Percentiles rank a stretch among this genome's conserved stretches.
Conservation (phyloP, 2,797 vertebrate genomes). For the Paramormyrops hopkinsi region DNA sequence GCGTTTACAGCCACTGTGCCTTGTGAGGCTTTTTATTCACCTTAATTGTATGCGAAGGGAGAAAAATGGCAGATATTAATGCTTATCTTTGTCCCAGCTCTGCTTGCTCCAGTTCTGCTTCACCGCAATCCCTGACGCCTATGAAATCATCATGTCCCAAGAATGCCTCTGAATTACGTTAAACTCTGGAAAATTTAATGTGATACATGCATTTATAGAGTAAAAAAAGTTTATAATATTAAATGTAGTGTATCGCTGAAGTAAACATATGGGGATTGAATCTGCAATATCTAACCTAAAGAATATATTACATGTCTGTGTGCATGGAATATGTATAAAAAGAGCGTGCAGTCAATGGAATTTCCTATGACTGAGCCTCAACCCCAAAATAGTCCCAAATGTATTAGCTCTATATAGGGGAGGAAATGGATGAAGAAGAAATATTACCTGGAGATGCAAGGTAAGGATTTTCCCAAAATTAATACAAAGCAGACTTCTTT, state of each 20-base stretch:
- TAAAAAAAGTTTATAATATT: neutral
- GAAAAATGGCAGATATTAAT: neutral
- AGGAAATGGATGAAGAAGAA: conserved; percentile 21
- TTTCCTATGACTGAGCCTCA: conserved; percentile 19
- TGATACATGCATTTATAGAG: neutral
- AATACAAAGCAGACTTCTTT: conserved; percentile 39
- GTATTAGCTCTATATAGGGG: conserved; percentile 5
- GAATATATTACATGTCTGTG: conserved; percentile 8
- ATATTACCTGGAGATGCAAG: conserved; percentile 39
- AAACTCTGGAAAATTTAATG: conserved; percentile 2
- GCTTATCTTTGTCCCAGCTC: neutral
- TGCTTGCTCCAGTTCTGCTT: conserved; percentile 18
- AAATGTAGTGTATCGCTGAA: conserved; percentile 9
- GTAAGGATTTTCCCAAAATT: conserved; percentile 39
- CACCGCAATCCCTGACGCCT: conserved; percentile 33
- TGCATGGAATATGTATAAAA: conserved; percentile 16
- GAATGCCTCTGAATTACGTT: neutral
- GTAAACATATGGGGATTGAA: conserved; percentile 30
- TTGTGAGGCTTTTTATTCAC: neutral
- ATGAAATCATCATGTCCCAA: neutral
- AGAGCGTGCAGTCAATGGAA: conserved; percentile 18
- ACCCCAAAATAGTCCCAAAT: neutral
- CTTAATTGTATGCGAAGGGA: neutral
- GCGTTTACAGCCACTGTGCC: conserved; percentile 33
- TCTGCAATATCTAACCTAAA: conserved; percentile 26